phyloP scores from a whole-genome alignment of 2,888 invertebrate genomes.

The Xestia xanthographa region DNA sequence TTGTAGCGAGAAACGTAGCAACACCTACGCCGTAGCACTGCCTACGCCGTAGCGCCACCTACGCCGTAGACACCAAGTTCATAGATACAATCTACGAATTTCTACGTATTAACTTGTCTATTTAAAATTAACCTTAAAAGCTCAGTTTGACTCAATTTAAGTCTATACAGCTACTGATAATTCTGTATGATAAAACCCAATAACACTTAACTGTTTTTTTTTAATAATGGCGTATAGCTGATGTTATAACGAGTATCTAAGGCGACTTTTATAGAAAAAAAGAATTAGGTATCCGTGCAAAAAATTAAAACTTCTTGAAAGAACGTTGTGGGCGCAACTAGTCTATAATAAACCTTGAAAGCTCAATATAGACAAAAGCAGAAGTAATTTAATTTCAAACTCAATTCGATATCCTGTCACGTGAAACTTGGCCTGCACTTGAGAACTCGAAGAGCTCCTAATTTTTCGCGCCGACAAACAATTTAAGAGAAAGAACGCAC shows the following conservation, averaged over 20 bases:
- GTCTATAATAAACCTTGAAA: not conserved
- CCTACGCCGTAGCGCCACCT: conserved; percentile 21
- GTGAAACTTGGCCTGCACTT: conserved; percentile 17
- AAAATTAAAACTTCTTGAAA: too few species aligned
- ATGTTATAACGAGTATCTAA: too few species aligned
- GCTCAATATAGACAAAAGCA: not conserved
- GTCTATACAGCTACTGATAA: not conserved
- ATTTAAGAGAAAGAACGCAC: conserved; percentile 48
- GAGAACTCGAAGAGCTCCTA: conserved; percentile 15
- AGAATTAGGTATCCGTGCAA: too few species aligned
- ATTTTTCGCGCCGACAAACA: conserved; percentile 39
- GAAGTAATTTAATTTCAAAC: conserved; percentile 31
- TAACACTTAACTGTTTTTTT: too few species aligned
- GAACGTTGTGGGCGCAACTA: too few species aligned
- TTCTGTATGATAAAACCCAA: too few species aligned
- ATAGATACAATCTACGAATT: too few species aligned
- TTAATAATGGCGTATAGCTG: too few species aligned
- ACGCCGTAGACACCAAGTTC: not conserved
- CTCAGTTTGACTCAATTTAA: not conserved
- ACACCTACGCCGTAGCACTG: conserved; percentile 19
- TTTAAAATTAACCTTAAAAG: not conserved
- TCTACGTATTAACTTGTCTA: too few species aligned
- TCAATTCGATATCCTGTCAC: conserved; percentile 22
- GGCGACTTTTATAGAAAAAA: too few species aligned
- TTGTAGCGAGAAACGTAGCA: conserved; percentile 4